Conservation (phyloP, 1,140 invertebrate genomes). For the Lepidotrigona ventralis region DNA sequence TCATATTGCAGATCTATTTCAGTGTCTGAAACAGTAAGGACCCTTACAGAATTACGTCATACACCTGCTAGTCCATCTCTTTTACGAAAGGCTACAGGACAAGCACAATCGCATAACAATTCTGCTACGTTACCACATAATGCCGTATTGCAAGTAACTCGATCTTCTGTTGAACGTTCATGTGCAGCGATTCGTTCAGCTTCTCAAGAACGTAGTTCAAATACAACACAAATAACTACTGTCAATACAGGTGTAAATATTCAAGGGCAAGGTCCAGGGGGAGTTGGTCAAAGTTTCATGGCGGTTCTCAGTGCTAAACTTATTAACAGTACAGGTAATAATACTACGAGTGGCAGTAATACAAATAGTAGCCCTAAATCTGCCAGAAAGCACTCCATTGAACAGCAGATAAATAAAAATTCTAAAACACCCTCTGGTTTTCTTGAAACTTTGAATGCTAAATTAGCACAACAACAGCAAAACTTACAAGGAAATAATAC, state of each 20-base stretch:
- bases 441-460: slow-evolving; percentile 88
- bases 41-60: slow-evolving; percentile 90
- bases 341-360: slow-evolving; percentile 67
- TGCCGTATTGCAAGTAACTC: slow-evolving; percentile 67
- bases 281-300: slow-evolving; percentile 84
- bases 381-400: slow-evolving; percentile 64
- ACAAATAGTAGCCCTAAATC: slow-evolving; percentile 73
- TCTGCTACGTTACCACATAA: slow-evolving; percentile 47
- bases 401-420: slow-evolving; percentile 67
- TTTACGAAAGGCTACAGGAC: slow-evolving; percentile 81
- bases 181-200: slow-evolving; percentile 59
- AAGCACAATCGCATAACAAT: slow-evolving; percentile 62
- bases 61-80: slow-evolving; percentile 91
- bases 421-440: slow-evolving; percentile 81
- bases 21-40: slow-evolving; percentile 93
- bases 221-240: slow-evolving; percentile 64
- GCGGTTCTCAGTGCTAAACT: slow-evolving; percentile 87
- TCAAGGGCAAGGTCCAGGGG: slow-evolving; percentile 75
- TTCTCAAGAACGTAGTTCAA: slow-evolving; percentile 73
- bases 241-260: slow-evolving; percentile 36
- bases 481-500: slow-evolving; percentile 79
- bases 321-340: slow-evolving; percentile 76
- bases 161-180: slow-evolving; percentile 68
- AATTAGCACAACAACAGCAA: slow-evolving; percentile 82
- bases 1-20: slow-evolving; percentile 74